phyloP scores from a whole-genome alignment of 2,888 invertebrate species.

The Hylaea fasciaria region DNA sequence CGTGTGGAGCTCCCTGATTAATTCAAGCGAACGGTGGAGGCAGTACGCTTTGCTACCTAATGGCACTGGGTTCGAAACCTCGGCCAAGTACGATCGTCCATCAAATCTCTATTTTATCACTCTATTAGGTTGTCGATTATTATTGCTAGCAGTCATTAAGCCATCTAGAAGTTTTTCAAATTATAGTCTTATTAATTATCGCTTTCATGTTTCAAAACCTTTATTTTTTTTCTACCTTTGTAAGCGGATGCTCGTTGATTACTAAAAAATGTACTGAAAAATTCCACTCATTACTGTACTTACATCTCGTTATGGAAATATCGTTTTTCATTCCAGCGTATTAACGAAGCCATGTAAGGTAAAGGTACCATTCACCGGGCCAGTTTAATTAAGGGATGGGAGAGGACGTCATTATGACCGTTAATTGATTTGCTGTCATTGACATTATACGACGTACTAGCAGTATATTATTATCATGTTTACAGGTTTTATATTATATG shows the following conservation, averaged over 20 bases:
- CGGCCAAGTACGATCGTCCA: too few species aligned
- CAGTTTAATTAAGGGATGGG: slow-evolving; percentile 38
- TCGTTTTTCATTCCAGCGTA: slow-evolving; percentile 22
- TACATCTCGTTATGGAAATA: slow-evolving; percentile 22
- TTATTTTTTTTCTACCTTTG: neutral
- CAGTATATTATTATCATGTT: neutral
- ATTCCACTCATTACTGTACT: neutral
- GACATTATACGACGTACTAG: slow-evolving; percentile 4
- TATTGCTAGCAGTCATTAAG: too few species aligned
- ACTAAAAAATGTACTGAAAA: slow-evolving; percentile 3
- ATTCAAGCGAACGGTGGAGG: neutral
- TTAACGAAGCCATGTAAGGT: slow-evolving; percentile 19
- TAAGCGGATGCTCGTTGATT: slow-evolving; percentile 5
- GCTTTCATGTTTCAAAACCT: too few species aligned
- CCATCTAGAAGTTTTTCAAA: too few species aligned
- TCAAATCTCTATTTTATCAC: too few species aligned
- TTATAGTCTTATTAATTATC: too few species aligned
- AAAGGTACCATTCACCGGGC: slow-evolving; percentile 21
- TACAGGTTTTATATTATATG: neutral
- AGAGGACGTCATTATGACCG: slow-evolving; percentile 38
- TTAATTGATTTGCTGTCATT: slow-evolving; percentile 46
- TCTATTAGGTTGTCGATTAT: too few species aligned
- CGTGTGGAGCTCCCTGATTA: slow-evolving; percentile 2
- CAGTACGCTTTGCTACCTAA: too few species aligned
- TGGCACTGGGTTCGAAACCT: too few species aligned